These are phyloP conservation scores for Sminthurinus aureus DNA, from an alignment of 2,888 invertebrate genomes.

Conservation along the genomic window DNA sequence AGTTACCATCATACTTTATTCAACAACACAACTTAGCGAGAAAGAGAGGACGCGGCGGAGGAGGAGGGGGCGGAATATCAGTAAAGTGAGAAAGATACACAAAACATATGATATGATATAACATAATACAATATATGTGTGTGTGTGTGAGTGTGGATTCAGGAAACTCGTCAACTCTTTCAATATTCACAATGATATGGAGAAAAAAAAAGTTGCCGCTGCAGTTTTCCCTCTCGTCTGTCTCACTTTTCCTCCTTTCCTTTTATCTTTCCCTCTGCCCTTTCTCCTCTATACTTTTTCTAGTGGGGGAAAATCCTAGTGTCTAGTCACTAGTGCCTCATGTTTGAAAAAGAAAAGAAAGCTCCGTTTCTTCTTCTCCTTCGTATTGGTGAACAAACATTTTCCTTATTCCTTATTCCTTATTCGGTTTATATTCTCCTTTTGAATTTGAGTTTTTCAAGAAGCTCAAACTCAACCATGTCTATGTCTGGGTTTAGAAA, in stretches of 20 bases:
- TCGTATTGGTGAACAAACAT: background rate
- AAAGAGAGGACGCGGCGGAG: no score
- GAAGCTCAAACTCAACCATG: no score
- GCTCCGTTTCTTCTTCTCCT: background rate
- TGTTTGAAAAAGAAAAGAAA: background rate
- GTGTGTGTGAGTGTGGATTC: background rate
- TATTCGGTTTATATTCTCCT: background rate
- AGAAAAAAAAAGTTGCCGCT: no score
- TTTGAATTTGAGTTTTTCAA: no score
- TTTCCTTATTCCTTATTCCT: constrained; percentile 10
- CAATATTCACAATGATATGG: background rate
- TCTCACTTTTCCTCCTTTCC: background rate
- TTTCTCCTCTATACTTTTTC: background rate
- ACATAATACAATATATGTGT: background rate
- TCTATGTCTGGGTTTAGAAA: no score
- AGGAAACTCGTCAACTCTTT: background rate
- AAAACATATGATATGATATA: no score
- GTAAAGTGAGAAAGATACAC: no score
- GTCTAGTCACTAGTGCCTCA: background rate
- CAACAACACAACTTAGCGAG: background rate
- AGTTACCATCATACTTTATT: background rate
- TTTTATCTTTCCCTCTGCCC: background rate
- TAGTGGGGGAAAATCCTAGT: background rate
- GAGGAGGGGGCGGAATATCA: no score
- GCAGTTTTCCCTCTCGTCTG: no score